Percentiles rank a stretch among this genome's conserved stretches.
These are phyloP conservation scores for Cetonia aurata DNA, from an alignment of 2,888 invertebrate genomes.

Conservation along the genomic window DNA sequence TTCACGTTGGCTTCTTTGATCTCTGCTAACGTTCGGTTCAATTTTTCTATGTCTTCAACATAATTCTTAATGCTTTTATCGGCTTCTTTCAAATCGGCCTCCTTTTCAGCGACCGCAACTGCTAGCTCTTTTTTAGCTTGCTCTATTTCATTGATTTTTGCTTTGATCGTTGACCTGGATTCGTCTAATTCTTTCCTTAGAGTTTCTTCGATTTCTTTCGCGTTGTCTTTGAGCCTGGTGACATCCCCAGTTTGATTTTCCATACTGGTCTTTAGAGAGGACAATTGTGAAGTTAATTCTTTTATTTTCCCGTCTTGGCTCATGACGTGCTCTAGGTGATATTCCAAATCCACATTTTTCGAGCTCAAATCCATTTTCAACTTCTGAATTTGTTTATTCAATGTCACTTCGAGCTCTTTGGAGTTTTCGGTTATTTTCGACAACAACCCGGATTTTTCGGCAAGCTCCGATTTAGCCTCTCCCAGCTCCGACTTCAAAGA, in stretches of 20 bases:
- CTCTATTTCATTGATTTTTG: conserved; percentile 62
- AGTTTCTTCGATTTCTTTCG: conserved; percentile 58
- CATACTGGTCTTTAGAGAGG: conserved; percentile 61
- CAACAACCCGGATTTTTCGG: conserved; percentile 50
- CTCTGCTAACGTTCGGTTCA: conserved; percentile 53
- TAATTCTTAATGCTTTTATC: conserved; percentile 51
- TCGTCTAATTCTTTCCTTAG: conserved; percentile 62
- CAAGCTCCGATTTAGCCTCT: conserved; percentile 50
- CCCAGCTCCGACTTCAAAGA: conserved; percentile 46
- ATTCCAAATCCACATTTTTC: conserved; percentile 71
- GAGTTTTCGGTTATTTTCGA: conserved; percentile 43
- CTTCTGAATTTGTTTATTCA: conserved; percentile 60
- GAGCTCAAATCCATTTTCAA: conserved; percentile 67
- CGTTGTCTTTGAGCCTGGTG: conserved; percentile 60
- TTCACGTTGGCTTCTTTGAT: conserved; percentile 50
- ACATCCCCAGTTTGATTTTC: conserved; percentile 58
- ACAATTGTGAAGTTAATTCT: conserved; percentile 61
- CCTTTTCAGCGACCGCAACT: conserved; percentile 54
- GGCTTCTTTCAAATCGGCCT: conserved; percentile 58
- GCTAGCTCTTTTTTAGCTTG: conserved; percentile 61
- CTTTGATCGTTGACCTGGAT: conserved; percentile 60
- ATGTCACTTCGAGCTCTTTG: conserved; percentile 54
- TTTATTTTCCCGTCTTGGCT: conserved; percentile 56
- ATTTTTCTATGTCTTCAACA: conserved; percentile 51
- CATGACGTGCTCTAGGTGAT: conserved; percentile 66